These are phyloP conservation scores for Lophura swinhoii DNA, from an alignment of 2,797 vertebrate genomes.

Conservation along the genomic window DNA sequence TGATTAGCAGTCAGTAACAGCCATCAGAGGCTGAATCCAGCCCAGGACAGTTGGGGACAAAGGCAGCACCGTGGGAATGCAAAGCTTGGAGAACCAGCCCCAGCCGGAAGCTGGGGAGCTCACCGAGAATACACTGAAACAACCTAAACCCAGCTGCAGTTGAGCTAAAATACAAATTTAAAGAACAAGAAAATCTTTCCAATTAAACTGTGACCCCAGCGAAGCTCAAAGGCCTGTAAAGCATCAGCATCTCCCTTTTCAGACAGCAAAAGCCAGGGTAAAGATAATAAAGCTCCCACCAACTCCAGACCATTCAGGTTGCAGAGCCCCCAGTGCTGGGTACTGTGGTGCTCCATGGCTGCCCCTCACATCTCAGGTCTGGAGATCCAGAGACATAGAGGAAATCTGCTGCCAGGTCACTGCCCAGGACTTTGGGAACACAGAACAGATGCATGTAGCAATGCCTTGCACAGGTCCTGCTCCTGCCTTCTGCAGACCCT, in stretches of 20 bases:
- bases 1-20: neutral
- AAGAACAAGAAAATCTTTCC: neutral
- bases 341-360: neutral
- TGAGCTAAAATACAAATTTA: neutral
- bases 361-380: accelerated
- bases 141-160: neutral
- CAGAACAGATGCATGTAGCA: neutral
- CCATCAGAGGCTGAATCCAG: neutral
- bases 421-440: too few relatives aligned
- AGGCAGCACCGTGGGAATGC: neutral
- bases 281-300: neutral
- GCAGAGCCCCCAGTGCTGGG: neutral
- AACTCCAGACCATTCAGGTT: neutral
- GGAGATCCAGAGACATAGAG: neutral
- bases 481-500: accelerated
- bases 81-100: neutral
- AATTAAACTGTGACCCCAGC: accelerated
- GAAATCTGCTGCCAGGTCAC: neutral
- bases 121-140: neutral
- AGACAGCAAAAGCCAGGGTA: accelerated
- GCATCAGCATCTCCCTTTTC: neutral
- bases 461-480: neutral
- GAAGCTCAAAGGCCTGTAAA: accelerated
- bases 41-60: neutral
- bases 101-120: neutral